These are phyloP conservation scores for Hapalemur alaotrensis DNA, from an alignment of 2,797 vertebrate species.

Conservation along the genomic window DNA sequence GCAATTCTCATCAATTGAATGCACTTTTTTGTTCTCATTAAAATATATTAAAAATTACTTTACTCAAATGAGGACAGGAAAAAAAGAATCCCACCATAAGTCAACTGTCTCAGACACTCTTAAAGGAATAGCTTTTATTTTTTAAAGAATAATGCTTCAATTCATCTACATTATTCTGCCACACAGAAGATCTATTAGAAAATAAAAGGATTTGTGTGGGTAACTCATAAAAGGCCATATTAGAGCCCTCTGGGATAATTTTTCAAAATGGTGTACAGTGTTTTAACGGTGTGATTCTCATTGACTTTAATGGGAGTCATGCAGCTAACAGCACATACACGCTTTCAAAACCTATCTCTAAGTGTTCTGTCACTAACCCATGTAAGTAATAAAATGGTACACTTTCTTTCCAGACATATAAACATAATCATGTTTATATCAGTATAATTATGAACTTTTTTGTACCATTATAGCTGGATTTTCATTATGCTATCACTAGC, in stretches of 20 bases:
- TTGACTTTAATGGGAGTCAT: constrained; percentile 80
- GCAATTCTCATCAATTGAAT: constrained; percentile 69
- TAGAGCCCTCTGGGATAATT: constrained; percentile 64
- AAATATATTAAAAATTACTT: constrained; percentile 56
- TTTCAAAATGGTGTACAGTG: constrained; percentile 74
- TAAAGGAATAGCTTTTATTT: constrained; percentile 19
- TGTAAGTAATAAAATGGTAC: constrained; percentile 79
- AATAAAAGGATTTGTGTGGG: constrained; percentile 68
- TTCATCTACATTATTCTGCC: constrained; percentile 36
- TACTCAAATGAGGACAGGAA: constrained; percentile 54
- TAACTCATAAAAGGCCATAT: constrained; percentile 65
- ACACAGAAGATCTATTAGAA: constrained; percentile 58
- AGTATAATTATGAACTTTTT: constrained; percentile 78
- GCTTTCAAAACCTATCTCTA: constrained; percentile 76
- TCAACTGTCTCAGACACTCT: constrained; percentile 56
- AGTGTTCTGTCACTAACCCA: constrained; percentile 80
- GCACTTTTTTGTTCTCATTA: constrained; percentile 19
- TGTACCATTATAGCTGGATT: constrained; percentile 74
- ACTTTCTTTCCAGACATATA: constrained; percentile 77
- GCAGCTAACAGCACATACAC: constrained; percentile 74
- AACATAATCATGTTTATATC: constrained; percentile 80
- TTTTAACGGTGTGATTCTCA: constrained; percentile 77
- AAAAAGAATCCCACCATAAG: constrained; percentile 46
- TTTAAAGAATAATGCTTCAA: neutral
- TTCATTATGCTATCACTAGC: constrained; percentile 77